Conservation (phyloP, 2,888 invertebrate genomes). For the Ariolimax columbianus region DNA sequence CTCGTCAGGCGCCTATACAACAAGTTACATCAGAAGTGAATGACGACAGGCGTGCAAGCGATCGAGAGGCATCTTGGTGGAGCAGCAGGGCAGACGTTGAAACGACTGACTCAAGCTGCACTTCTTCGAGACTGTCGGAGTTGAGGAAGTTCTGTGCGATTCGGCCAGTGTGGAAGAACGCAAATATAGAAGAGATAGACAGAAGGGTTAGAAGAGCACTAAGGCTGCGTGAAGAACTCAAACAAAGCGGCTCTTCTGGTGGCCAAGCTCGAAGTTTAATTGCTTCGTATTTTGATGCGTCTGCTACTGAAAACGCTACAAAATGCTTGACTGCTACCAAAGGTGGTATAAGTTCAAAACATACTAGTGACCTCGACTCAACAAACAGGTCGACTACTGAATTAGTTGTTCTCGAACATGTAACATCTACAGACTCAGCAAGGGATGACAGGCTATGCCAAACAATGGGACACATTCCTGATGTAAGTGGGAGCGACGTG, state of each 20-base stretch:
- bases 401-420: not conserved
- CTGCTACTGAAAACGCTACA: not conserved
- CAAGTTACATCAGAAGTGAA: not conserved
- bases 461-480: not conserved
- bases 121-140: slow-evolving; percentile 32
- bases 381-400: not conserved
- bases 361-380: not conserved
- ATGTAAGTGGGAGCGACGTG: not conserved
- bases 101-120: not conserved
- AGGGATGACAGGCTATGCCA: not conserved
- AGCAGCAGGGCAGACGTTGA: not conserved
- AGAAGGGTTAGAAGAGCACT: slow-evolving; percentile 42
- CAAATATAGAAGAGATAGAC: slow-evolving; percentile 44
- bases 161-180: slow-evolving; percentile 42
- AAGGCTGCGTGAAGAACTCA: slow-evolving; percentile 33
- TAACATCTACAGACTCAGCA: not conserved
- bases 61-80: not conserved
- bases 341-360: not conserved
- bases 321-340: not conserved
- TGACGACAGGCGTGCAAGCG: no score
- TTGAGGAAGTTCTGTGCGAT: slow-evolving; percentile 29
- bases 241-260: slow-evolving; percentile 8
- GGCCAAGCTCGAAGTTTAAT: not conserved
- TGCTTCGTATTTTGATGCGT: not conserved
- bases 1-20: not conserved